Conservation (phyloP, 2,797 vertebrate genomes). For the Melanotaenia pygmaea region DNA sequence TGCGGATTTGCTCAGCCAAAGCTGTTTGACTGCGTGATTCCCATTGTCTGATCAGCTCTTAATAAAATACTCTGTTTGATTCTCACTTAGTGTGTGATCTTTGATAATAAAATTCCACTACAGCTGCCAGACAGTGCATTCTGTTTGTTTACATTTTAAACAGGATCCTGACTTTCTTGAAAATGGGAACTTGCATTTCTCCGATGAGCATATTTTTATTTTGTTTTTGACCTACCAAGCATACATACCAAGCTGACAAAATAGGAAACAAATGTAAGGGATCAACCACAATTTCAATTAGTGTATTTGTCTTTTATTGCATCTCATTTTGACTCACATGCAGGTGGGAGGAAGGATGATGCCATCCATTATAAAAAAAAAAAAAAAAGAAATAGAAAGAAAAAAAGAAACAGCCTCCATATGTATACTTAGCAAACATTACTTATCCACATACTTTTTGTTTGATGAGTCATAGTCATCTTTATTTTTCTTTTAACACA, state of each 20-base stretch:
- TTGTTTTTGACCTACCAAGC: not conserved
- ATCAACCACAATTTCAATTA: constrained; percentile 81
- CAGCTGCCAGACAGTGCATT: too few relatives aligned
- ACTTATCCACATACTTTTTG: constrained; percentile 71
- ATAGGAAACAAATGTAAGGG: constrained; percentile 53
- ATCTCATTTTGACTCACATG: constrained; percentile 98
- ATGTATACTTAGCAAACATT: constrained; percentile 69
- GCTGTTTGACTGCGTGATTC: too few relatives aligned
- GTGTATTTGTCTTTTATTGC: constrained; percentile 93
- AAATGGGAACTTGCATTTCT: too few relatives aligned
- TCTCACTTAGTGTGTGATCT: too few relatives aligned
- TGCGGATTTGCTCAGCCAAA: too few relatives aligned
- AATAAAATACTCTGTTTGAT: too few relatives aligned
- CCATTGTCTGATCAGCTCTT: too few relatives aligned
- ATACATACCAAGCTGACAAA: not conserved
- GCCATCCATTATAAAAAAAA: constrained; percentile 85
- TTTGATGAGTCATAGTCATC: constrained; percentile 76
- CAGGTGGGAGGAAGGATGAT: constrained; percentile 76
- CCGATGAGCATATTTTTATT: not conserved
- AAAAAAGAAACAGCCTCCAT: constrained; percentile 80
- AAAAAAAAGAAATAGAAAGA: constrained; percentile 69
- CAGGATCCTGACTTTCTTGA: too few relatives aligned
- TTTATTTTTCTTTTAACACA: constrained; percentile 89
- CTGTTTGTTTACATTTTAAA: too few relatives aligned
- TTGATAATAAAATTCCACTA: too few relatives aligned